Conservation (phyloP, 2,113 vertebrate genomes). For the Trematocara zebra region DNA sequence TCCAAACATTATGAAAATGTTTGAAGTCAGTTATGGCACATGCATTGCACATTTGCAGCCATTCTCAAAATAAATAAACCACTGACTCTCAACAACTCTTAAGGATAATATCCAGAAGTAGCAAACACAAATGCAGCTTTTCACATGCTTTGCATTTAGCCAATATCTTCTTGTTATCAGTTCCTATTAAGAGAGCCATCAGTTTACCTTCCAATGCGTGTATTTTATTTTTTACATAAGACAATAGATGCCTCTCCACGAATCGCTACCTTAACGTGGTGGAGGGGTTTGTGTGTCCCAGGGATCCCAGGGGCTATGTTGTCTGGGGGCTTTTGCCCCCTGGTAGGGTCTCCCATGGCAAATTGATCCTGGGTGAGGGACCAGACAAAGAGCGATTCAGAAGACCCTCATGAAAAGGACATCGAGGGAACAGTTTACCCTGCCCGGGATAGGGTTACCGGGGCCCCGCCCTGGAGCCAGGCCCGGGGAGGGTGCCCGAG, state of each 20-base stretch:
- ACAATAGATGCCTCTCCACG: neutral
- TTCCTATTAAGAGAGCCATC: neutral
- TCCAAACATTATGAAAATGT: neutral
- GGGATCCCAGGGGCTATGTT: no score
- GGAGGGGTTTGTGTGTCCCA: no score
- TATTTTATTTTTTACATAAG: neutral
- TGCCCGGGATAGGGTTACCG: no score
- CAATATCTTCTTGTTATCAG: neutral
- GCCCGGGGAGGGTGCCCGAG: no score
- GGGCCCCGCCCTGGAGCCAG: no score
- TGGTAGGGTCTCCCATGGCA: no score
- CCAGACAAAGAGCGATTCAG: no score
- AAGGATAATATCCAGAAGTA: neutral
- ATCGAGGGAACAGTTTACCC: no score
- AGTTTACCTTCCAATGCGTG: neutral
- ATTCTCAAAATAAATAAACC: constrained; percentile 6
- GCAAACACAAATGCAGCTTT: neutral
- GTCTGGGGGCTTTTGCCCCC: no score
- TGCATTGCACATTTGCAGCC: constrained; percentile 21
- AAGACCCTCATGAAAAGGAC: no score
- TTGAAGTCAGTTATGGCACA: constrained; percentile 7
- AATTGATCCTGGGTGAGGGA: no score
- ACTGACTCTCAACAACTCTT: constrained; percentile 30
- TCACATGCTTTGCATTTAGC: neutral
- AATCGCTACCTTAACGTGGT: no score